Percentiles rank a stretch among this genome's conserved stretches.
Evolutionary conservation across 1,140 invertebrate genomes (phyloP).

Genomic region (Tyrophagus putrescentiae): DNA sequence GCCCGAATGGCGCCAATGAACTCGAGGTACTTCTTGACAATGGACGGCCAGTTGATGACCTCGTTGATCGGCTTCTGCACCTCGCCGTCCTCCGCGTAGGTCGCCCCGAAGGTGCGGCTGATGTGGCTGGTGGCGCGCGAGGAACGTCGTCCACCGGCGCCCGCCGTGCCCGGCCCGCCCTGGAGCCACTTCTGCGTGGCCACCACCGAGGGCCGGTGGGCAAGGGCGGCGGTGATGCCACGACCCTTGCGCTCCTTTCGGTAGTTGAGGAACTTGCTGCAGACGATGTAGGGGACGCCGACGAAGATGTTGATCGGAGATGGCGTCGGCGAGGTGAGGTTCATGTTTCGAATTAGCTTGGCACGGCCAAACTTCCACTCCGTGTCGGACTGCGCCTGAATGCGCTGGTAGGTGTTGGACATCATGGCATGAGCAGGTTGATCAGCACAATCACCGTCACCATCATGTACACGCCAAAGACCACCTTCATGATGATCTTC

Average conservation of each 20-base stretch:
- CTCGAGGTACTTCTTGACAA: slow-evolving; percentile 29
- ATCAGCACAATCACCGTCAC: slow-evolving; percentile 93
- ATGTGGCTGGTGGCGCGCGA: slow-evolving; percentile 17
- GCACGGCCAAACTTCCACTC: slow-evolving; percentile 99
- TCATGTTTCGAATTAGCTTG: slow-evolving; percentile 96
- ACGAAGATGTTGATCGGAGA: slow-evolving; percentile 91
- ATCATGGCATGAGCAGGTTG: slow-evolving; percentile 99
- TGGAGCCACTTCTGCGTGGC: slow-evolving; percentile 19
- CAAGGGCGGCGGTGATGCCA: slow-evolving; percentile 9
- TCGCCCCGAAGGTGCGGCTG: slow-evolving; percentile 1
- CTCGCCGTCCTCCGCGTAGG: slow-evolving; percentile 20
- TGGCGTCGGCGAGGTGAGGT: slow-evolving; percentile 88
- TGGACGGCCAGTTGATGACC: slow-evolving; percentile 29
- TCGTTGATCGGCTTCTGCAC: slow-evolving; percentile 25
- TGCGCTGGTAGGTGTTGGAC: slow-evolving; percentile 97
- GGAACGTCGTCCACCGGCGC: background rate
- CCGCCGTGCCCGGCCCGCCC: background rate
- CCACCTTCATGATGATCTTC: slow-evolving; percentile 40
- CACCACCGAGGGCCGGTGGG: slow-evolving; percentile 18
- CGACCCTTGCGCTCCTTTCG: slow-evolving; percentile 9
- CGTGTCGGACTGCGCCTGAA: slow-evolving; percentile 97
- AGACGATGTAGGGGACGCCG: slow-evolving; percentile 31
- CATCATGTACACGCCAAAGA: slow-evolving; percentile 92
- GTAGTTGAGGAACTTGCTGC: background rate
- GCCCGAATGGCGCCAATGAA: slow-evolving; percentile 22